Percentiles rank a stretch among this genome's conserved stretches.
Conservation (phyloP, 2,797 vertebrate genomes). For the Diglossa cyanea region DNA sequence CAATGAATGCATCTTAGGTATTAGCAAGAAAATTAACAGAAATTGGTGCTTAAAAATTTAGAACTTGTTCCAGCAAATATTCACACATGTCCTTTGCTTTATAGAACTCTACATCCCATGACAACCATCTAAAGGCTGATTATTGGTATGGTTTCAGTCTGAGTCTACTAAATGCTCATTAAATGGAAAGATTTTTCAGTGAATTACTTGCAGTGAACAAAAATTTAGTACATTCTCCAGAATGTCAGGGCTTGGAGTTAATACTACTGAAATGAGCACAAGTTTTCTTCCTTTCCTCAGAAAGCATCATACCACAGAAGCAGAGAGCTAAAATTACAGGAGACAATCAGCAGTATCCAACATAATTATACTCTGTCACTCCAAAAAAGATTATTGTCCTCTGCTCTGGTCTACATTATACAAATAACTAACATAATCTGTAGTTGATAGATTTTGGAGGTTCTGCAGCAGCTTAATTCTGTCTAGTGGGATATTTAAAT, state of each 20-base stretch:
- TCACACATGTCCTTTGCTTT: not conserved
- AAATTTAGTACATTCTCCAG: not conserved
- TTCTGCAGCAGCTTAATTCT: not conserved
- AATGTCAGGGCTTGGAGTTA: not conserved
- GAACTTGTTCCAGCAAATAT: not conserved
- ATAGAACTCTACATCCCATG: not conserved
- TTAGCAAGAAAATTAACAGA: not conserved
- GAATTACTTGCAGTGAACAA: not conserved
- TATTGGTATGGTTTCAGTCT: not conserved
- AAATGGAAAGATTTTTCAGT: constrained; percentile 1
- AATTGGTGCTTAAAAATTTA: not conserved
- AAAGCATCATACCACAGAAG: not conserved
- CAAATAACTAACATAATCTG: not conserved
- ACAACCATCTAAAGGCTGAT: not conserved
- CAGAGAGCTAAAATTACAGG: not conserved
- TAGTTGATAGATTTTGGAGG: not conserved
- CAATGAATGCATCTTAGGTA: not conserved
- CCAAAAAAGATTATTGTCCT: not conserved
- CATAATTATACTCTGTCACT: not conserved
- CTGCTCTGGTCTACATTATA: not conserved
- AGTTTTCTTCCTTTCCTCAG: not conserved
- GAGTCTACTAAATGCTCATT: not conserved
- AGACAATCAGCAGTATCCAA: not conserved
- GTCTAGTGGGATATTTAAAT: not conserved
- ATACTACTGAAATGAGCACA: not conserved